Base-by-base conservation (phyloP, 2,888 invertebrate species). In the Glaucopsyche alexis region DNA sequence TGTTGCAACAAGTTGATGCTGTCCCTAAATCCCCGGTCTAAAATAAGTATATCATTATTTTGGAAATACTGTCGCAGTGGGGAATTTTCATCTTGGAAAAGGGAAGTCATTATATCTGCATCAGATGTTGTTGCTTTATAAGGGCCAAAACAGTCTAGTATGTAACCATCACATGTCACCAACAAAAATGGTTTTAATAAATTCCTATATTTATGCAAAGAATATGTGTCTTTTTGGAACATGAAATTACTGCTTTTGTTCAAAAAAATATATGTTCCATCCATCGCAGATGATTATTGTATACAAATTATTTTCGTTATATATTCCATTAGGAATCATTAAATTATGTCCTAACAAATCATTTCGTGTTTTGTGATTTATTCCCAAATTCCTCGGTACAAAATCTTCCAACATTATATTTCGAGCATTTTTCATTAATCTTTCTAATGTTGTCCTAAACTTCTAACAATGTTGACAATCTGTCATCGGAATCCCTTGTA, bases 81-180 rank as follows among this genome's bases (percentile, higher is more conserved):
- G 16, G 16, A 52, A 8, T 16, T 16, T 16, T 52, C n/a, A 52
- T n/a, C 16, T n/a, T 52, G 7, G n/a, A 52, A 52, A n/a, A 52
- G 52, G 7, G 52, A 52, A 52, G 52, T 16, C 52, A 52, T 52
- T 52, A 52, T 52, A 52, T 52, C n/a, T 52, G 52, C 52, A 52
- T 52, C 52, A n/a, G 52, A 52, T n/a, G 52, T 52, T n/a, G 52
- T 52, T n/a, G 52, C 52, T 52, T 52, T 52, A n/a, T 16, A 16
- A n/a, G 52, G 52, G 16, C 52, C 52, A 16, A 50, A 16, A 52
- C 52, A 52, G 16, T 52, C 52, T n/a, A 52, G 52, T 52, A 52
- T 52, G 8, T 52, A 16, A n/a, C 16, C 52, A 16, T 52, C 52
- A 52, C 52, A 52, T 49, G 16, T 16, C 16, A 52, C n/a, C 16